Percentiles rank a stretch among this genome's conserved stretches.
phyloP scores from a whole-genome alignment of 92 coral and sea anemone genomes.

The Epizoanthus illoricatus region DNA sequence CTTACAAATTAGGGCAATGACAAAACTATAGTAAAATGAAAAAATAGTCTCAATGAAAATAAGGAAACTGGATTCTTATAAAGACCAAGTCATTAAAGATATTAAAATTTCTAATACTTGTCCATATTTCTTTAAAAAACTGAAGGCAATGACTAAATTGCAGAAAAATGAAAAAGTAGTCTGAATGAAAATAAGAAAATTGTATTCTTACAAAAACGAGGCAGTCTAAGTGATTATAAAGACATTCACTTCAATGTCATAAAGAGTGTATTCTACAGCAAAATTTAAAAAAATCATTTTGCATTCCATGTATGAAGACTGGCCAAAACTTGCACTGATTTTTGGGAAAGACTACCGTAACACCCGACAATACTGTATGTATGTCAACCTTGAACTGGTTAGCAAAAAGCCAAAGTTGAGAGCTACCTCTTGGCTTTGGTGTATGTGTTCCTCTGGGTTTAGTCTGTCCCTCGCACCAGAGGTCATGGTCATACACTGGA shows the following conservation, averaged over 20 bases:
- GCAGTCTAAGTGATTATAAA: too few relatives aligned
- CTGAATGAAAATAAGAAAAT: background rate
- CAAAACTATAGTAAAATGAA: background rate
- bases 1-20: background rate
- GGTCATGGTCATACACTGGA: constrained; percentile 1
- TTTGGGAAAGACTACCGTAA: background rate
- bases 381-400: too few relatives aligned
- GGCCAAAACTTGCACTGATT: background rate
- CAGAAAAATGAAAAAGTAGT: background rate
- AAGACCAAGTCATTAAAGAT: too few relatives aligned
- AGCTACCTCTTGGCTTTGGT: constrained; percentile 20
- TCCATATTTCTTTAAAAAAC: background rate
- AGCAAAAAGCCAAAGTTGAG: background rate
- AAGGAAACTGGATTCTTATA: background rate
- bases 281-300: constrained; percentile 6
- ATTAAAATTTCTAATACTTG: too few relatives aligned
- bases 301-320: background rate
- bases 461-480: constrained; percentile 22
- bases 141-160: background rate
- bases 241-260: too few relatives aligned
- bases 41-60: background rate
- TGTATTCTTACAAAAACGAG: too few relatives aligned
- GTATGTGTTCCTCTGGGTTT: constrained; percentile 7
- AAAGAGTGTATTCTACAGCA: too few relatives aligned
- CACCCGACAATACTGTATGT: background rate